These are phyloP conservation scores for Candidula unifasciata DNA, from an alignment of 2,888 invertebrate species.

Conservation along the genomic window DNA sequence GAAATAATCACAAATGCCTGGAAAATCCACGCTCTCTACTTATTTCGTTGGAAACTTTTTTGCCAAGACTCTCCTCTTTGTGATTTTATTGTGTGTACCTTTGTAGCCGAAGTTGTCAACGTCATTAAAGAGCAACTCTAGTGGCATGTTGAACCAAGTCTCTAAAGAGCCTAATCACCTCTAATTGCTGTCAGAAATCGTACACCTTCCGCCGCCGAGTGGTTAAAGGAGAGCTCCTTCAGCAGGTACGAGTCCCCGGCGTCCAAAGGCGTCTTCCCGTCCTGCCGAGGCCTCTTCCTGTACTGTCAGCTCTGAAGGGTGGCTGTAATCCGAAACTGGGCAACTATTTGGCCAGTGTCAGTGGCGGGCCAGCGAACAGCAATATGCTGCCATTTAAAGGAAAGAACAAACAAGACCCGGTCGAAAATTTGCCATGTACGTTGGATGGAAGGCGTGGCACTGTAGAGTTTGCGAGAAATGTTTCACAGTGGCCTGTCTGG, in stretches of 20 bases:
- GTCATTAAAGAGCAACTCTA: neutral
- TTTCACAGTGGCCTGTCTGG: slow-evolving; percentile 9
- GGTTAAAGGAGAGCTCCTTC: neutral
- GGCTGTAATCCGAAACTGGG: slow-evolving; percentile 40
- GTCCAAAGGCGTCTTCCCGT: neutral
- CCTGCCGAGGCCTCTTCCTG: neutral
- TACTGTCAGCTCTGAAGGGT: slow-evolving; percentile 23
- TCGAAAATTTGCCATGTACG: neutral
- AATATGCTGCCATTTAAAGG: slow-evolving; percentile 32
- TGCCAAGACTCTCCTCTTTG: too few relatives aligned
- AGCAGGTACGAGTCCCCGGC: slow-evolving; percentile 17
- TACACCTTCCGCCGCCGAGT: slow-evolving; percentile 10
- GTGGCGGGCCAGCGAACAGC: slow-evolving; percentile 29
- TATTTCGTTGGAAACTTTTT: too few relatives aligned
- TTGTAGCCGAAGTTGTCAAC: neutral
- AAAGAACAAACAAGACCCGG: neutral
- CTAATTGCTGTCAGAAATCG: slow-evolving; percentile 28
- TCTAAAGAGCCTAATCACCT: slow-evolving; percentile 9
- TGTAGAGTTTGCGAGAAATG: neutral
- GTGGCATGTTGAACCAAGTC: slow-evolving; percentile 13
- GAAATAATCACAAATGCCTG: too few relatives aligned
- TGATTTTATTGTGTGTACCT: neutral
- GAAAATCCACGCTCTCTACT: too few relatives aligned
- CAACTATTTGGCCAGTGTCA: slow-evolving; percentile 52
- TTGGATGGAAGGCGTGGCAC: slow-evolving; percentile 39